Evolutionary conservation across 2,113 vertebrate species (phyloP), one percentile per base, ranked within the genome.

Genomic region (Phainopepla nitens): DNA sequence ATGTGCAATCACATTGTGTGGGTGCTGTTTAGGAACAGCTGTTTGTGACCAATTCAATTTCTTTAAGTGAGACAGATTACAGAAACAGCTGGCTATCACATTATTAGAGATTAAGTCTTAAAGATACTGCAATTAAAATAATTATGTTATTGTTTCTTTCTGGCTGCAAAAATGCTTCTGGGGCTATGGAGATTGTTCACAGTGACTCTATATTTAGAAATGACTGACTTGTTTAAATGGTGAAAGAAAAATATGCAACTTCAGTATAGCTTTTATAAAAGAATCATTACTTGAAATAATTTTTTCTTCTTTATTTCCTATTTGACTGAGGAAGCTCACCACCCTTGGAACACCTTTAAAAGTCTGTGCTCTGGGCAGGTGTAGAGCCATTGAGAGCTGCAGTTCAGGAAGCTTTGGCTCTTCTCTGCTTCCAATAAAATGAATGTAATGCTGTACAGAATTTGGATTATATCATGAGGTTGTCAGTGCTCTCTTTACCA

Each of bases 101-200:
- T 96, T 96, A 95, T 93, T 96, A 96, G 88, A 90, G 88, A 96
- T 96, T 93, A 95, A 83, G 65, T 96, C 82, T 93, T 96, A 93
- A 95, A 95, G 86, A 87, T 66, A 71, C 56, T 87, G 82, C 93
- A 96, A 96, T 97, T 96, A 90, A 94, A 95, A 92, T 96, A 96
- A 96, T 95, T 92, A 87, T 45, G 50, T 83, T 90, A 56, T 42
- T 93, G 44, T 61, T 75, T 91, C 85, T 70, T 90, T 68, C 62
- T 90, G 41, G 47, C 62, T 85, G 64, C 51, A 68, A 51, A 93
- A 93, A 68, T 64, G 80, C 82, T 93, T n/a, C 82, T 84, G 65
- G 36, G 60, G 23, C 25, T 86, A 15, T 78, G 50, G 65, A 92
- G 72, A 82, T 83, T 81, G 21, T 88, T 76, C 87, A 39, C 13